Evolutionary conservation across 2,888 invertebrate genomes (phyloP), one percentile per base, ranked within the genome.

Genomic region (Criorhina ranunculi): DNA sequence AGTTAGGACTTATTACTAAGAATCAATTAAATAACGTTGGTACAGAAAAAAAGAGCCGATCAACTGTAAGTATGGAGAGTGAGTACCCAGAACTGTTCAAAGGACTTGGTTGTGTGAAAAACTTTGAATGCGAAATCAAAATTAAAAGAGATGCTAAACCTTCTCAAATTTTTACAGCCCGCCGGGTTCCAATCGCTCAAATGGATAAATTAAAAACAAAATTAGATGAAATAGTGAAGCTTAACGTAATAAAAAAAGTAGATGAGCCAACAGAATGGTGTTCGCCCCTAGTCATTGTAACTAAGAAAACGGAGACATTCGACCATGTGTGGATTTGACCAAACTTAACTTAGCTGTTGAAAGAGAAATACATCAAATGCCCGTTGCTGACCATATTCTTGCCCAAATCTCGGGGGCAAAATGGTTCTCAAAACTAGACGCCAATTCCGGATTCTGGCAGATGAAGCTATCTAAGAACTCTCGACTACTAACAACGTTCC

Each of bases 371-470:
- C 85, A 87, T 72, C 88, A 86, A 55, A 77, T 87, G 78, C 89
- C 86, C 15, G 86, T 80, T 7, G 75, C 87, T 12, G 87, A 88
- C 8, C 55, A 72, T 9, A 82, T 87, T 24, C 46, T 87, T 7
- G 78, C 86, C n/a, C 70, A 86, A 37, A 53, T 90, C 7, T 11
- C 37, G 2, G 66, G 81, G 9, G 87, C 87, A 1, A 80, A 83
- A 49, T 44, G 64, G 17, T 90, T 87, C 40, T 69, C 82, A 5
- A 90, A 90, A 87, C 81, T 91, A 8, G 90, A 91, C 69, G 70
- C 91, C 9, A 75, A 75, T 19, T 49, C 15, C 5, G 70, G 66
- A n/a, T 82, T 77, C 57, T 64, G 51, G 70, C 70, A 77, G n/a
- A 37, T 81, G 15, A 40, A 46, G 69, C 42, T 46, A n/a, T n/a